phyloP scores from a whole-genome alignment of 2,888 invertebrate species.

The Graphium colonna region DNA sequence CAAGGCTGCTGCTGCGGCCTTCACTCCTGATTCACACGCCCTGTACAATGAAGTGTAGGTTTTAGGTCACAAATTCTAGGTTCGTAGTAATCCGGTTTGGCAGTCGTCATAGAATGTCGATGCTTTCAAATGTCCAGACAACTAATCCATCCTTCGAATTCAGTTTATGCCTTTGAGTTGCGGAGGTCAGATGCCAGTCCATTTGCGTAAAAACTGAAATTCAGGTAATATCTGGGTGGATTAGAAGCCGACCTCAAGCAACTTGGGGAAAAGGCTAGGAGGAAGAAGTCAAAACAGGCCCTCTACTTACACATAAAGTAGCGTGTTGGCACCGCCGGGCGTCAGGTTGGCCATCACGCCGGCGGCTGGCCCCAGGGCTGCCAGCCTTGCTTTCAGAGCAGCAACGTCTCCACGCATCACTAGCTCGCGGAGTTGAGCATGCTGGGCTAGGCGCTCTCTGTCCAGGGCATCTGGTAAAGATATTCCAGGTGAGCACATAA shows the following conservation, averaged over 20 bases:
- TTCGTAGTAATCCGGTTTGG: background rate
- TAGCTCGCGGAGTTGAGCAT: constrained; percentile 87
- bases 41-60: too few relatives aligned
- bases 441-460: constrained; percentile 85
- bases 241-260: too few relatives aligned
- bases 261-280: too few relatives aligned
- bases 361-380: constrained; percentile 82
- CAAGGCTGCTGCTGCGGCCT: constrained; percentile 87
- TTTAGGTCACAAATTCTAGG: too few relatives aligned
- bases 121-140: too few relatives aligned
- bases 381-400: constrained; percentile 83
- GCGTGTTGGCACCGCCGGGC: constrained; percentile 92
- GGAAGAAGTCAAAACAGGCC: too few relatives aligned
- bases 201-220: too few relatives aligned
- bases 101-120: too few relatives aligned
- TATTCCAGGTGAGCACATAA: background rate
- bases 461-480: constrained; percentile 83
- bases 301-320: constrained; percentile 88
- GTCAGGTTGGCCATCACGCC: constrained; percentile 91
- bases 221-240: too few relatives aligned
- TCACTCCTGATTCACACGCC: constrained; percentile 91
- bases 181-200: too few relatives aligned
- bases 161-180: too few relatives aligned
- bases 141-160: too few relatives aligned
- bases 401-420: constrained; percentile 86